Evolutionary conservation across 1,140 invertebrate species (phyloP).

Genomic region (Diabrotica undecimpunctata): DNA sequence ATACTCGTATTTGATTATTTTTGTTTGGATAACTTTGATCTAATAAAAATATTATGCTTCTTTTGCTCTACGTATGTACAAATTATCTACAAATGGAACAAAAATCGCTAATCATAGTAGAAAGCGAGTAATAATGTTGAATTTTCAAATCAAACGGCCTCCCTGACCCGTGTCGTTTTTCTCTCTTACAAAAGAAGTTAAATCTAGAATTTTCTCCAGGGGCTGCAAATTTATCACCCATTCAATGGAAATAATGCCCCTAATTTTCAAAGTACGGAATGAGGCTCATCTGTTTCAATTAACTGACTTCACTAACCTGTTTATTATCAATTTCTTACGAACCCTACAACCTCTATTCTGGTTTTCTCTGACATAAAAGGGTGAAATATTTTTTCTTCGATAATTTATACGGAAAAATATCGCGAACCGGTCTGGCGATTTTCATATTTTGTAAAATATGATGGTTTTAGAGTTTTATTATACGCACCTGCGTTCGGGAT

Average conservation of each 20-base stretch:
- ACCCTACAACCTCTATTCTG: background rate
- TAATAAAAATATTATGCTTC: no score
- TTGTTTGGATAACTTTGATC: no score
- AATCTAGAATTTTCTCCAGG: no score
- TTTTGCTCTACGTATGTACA: no score
- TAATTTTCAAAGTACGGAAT: constrained; percentile 6
- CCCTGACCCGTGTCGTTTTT: no score
- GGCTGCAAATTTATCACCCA: constrained; percentile 1
- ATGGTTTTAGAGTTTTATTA: constrained; percentile 5
- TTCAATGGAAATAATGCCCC: constrained; percentile 6
- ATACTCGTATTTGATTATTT: no score
- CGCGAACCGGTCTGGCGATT: constrained; percentile 4
- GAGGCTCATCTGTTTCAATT: constrained; percentile 11
- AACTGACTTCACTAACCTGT: constrained; percentile 6
- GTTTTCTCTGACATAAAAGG: constrained; percentile 6
- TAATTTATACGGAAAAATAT: constrained; percentile 11
- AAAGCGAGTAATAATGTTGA: no score
- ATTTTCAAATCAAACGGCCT: no score
- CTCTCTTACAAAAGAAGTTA: no score
- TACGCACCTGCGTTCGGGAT: constrained; percentile 20
- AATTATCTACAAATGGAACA: no score
- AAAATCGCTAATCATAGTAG: no score
- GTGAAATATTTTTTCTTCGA: constrained; percentile 12
- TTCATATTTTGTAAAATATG: constrained; percentile 10
- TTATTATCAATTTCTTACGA: constrained; percentile 16